A percentile compares a stretch with the other conserved stretches of the same genome.
Evolutionary conservation across 1,140 invertebrate genomes (phyloP).

Genomic region (Formica exsecta): DNA sequence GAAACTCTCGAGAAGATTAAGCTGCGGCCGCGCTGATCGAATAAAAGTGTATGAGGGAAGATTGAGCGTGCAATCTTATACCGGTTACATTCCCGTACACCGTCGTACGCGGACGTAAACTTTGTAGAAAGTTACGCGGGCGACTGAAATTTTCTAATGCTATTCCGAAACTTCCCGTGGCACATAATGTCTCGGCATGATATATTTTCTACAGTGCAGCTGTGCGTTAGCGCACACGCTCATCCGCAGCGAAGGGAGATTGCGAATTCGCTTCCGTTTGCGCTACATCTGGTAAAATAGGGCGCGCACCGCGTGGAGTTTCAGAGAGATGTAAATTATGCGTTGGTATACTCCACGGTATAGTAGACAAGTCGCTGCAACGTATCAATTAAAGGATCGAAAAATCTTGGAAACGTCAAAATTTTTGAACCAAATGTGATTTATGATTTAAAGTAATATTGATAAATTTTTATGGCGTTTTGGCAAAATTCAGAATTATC

Average conservation of each 20-base stretch:
- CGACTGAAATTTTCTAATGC: constrained; percentile 51
- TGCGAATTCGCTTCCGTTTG: constrained; percentile 53
- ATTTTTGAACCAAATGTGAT: not conserved
- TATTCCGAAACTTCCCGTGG: constrained; percentile 31
- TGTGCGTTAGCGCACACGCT: not conserved
- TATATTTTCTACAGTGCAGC: constrained; percentile 26
- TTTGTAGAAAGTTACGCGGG: constrained; percentile 25
- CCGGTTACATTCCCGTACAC: constrained; percentile 20
- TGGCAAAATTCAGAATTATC: not conserved
- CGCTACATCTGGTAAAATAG: constrained; percentile 48
- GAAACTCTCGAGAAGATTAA: constrained; percentile 61
- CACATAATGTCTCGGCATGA: constrained; percentile 29
- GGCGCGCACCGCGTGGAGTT: constrained; percentile 29
- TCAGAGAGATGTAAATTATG: constrained; percentile 2
- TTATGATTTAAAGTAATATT: not conserved
- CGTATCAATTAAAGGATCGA: not conserved
- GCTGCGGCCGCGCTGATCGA: constrained; percentile 48
- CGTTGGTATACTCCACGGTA: not conserved
- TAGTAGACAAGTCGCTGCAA: not conserved
- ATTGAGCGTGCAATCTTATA: constrained; percentile 41
- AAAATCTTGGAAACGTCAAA: not conserved
- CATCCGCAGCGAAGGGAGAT: not conserved
- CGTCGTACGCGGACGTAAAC: constrained; percentile 11
- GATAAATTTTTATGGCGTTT: not conserved
- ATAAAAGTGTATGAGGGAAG: constrained; percentile 49